Evolutionary conservation across 2,113 vertebrate genomes (phyloP).

Genomic region (Heterocephalus glaber): DNA sequence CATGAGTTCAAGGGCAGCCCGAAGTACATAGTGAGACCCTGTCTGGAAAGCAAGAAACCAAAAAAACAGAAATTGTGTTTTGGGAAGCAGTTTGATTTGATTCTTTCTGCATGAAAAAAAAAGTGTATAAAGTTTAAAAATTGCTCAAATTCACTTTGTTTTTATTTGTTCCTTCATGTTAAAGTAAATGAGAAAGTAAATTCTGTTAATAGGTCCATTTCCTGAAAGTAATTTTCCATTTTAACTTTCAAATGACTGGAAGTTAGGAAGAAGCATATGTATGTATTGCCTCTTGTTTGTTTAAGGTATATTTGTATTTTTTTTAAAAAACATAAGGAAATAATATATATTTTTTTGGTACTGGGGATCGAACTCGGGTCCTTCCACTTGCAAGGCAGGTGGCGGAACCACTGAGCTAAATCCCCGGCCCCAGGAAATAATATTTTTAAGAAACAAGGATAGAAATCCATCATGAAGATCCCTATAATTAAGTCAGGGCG

Average conservation of each 20-base stretch:
- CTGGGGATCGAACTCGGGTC: too few species aligned
- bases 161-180: conserved; percentile 28
- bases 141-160: neutral
- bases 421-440: neutral
- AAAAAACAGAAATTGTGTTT: neutral
- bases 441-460: conserved; percentile 6
- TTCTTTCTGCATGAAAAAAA: neutral
- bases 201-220: conserved; percentile 17
- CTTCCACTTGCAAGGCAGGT: too few species aligned
- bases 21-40: neutral
- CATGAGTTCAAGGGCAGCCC: neutral
- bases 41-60: neutral
- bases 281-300: neutral
- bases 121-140: conserved; percentile 30
- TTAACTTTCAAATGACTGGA: conserved; percentile 50
- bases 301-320: neutral
- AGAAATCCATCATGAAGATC: neutral
- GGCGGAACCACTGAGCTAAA: too few species aligned
- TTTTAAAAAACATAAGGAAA: neutral
- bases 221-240: conserved; percentile 34
- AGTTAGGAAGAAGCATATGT: conserved; percentile 6
- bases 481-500: neutral
- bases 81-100: neutral
- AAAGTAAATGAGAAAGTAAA: conserved; percentile 48
- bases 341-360: too few species aligned